phyloP scores from a whole-genome alignment of 2,888 invertebrate genomes.

The Acanthococcus lagerstroemiae region DNA sequence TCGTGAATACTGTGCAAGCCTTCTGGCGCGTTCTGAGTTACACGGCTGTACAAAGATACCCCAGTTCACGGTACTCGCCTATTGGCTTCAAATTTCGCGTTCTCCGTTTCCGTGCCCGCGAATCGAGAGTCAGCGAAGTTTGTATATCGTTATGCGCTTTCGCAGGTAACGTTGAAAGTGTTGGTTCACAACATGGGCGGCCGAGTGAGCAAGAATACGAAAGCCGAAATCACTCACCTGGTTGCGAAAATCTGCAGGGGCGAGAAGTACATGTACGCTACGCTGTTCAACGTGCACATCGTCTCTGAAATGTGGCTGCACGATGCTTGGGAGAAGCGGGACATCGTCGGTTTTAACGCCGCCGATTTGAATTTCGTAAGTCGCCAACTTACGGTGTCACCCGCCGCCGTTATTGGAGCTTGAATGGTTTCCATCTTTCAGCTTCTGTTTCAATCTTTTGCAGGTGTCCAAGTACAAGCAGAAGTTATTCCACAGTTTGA shows the following conservation, averaged over 20 bases:
- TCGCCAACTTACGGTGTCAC: not conserved
- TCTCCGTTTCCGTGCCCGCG: too few relatives aligned
- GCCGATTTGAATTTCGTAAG: conserved; percentile 49
- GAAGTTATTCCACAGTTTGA: conserved; percentile 76
- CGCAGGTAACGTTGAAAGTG: conserved; percentile 71
- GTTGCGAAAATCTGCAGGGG: conserved; percentile 81
- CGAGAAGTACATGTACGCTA: conserved; percentile 88
- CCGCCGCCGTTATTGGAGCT: not conserved
- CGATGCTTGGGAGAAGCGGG: conserved; percentile 70
- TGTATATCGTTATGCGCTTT: too few relatives aligned
- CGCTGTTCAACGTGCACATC: conserved; percentile 77
- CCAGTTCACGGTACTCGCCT: too few relatives aligned
- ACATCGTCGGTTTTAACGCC: conserved; percentile 58
- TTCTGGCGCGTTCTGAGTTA: too few relatives aligned
- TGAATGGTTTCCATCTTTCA: not conserved
- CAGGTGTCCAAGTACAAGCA: conserved; percentile 52
- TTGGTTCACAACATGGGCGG: conserved; percentile 95
- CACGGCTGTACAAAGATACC: too few relatives aligned
- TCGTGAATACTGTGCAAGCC: too few relatives aligned
- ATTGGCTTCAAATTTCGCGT: too few relatives aligned
- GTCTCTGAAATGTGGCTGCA: conserved; percentile 81
- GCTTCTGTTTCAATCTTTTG: not conserved
- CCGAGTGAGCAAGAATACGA: conserved; percentile 82
- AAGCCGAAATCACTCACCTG: conserved; percentile 79
- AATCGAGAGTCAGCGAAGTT: too few relatives aligned